Conservation (phyloP, 2,113 vertebrate species). For the Lichenostomus cassidix region DNA sequence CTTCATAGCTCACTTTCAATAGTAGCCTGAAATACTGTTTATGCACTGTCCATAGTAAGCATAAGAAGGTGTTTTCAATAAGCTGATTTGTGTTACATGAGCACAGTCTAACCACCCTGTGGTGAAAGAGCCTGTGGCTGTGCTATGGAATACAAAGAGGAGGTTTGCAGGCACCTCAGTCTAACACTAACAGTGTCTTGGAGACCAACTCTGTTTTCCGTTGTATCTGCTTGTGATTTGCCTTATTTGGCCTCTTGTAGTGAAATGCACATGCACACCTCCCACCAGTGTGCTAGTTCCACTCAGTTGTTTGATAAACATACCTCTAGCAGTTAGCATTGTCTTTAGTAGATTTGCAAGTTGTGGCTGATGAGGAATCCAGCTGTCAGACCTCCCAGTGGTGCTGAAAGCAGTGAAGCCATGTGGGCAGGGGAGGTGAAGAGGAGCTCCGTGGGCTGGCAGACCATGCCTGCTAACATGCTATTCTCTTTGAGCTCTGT, state of each 20-base stretch:
- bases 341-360: not conserved
- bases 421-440: not conserved
- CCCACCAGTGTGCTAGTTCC: not conserved
- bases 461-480: not conserved
- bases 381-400: not conserved
- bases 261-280: not conserved
- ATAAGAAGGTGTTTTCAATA: not conserved
- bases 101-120: not conserved
- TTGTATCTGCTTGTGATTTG: not conserved
- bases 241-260: not conserved
- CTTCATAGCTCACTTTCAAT: not conserved
- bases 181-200: not conserved
- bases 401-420: not conserved
- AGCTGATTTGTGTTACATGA: not conserved
- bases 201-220: not conserved
- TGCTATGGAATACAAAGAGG: not conserved
- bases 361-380: not conserved
- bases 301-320: not conserved
- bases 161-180: not conserved
- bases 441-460: not conserved
- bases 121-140: not conserved
- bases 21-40: not conserved
- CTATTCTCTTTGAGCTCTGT: not conserved
- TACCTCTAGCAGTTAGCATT: not conserved
- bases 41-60: not conserved